Conservation (phyloP, 2,888 invertebrate species). For the Cerastoderma edule region DNA sequence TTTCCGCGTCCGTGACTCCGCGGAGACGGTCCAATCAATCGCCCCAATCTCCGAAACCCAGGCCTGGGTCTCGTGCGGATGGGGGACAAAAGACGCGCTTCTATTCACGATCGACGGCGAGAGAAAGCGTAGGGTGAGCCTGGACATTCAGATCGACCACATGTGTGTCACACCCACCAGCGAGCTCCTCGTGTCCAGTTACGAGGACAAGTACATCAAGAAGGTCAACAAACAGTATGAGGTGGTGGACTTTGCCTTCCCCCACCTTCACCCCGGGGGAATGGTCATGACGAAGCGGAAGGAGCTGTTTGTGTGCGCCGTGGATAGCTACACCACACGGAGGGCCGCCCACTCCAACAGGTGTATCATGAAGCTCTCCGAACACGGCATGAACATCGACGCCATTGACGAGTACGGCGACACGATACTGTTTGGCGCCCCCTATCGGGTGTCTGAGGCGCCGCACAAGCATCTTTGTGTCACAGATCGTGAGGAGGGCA, state of each 20-base stretch:
- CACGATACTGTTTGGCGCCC: conserved; percentile 62
- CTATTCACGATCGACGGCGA: conserved; percentile 61
- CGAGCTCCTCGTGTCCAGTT: conserved; percentile 65
- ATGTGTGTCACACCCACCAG: conserved; percentile 59
- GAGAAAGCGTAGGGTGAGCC: conserved; percentile 54
- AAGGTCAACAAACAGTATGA: conserved; percentile 64
- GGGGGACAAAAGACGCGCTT: conserved; percentile 66
- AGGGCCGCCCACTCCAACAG: conserved; percentile 56
- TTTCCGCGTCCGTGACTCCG: conserved; percentile 52
- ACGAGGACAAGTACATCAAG: conserved; percentile 68
- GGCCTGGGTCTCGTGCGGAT: conserved; percentile 67
- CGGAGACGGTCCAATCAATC: conserved; percentile 67
- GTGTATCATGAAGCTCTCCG: conserved; percentile 62
- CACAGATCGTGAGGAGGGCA: conserved; percentile 66
- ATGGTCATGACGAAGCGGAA: conserved; percentile 65
- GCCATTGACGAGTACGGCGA: conserved; percentile 67
- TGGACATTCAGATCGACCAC: conserved; percentile 68
- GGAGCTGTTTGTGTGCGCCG: conserved; percentile 66
- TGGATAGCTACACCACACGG: conserved; percentile 67
- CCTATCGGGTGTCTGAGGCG: conserved; percentile 64
- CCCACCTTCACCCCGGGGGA: conserved; percentile 65
- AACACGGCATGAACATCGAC: conserved; percentile 63
- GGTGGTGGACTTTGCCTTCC: conserved; percentile 60
- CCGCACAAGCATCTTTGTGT: conserved; percentile 60
- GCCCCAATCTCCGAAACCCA: conserved; percentile 66